Evolutionary conservation across 2,888 invertebrate species (phyloP), one percentile per base, ranked within the genome.

Genomic region (Tenthredo livida): DNA sequence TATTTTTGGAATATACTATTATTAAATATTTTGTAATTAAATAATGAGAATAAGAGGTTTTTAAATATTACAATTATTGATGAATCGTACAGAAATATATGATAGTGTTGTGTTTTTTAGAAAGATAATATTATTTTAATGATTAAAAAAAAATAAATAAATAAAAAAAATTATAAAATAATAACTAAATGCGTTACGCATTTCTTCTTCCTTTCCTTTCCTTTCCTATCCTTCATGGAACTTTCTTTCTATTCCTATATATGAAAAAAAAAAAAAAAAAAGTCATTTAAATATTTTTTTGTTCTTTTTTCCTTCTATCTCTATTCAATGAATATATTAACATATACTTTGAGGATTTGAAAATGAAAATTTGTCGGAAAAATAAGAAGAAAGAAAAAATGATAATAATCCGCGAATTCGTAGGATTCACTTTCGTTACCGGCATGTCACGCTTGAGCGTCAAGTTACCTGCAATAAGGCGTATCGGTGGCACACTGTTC

Each of bases 91-190:
- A 91, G 90, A 91, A 90, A 87, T 70, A 70, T 70, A 70, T 91
- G 88, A 91, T 91, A 91, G 92, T 88, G 90, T 91, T 92, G 90
- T 92, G 92, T 92, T 92, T 92, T 92, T 61, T 25, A 91, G 90
- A 91, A 89, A 91, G 87, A 91, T 91, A 25, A 91, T 92, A 91
- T 92, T 92, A 91, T 92, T 78, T 78, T 78, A 78, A 78, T 78
- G 58, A 78, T 78, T 37, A 37, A 37, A 37, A 37, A 37, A 37
- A 37, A 37, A 37, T 37, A 33, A 33, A 33, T 4, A 33, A 33
- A 33, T 4, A 33, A 4, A 37, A 58, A 47, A 75, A 47, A 91
- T 91, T 91, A 91, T 91, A 89, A 70, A 37, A 90, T 90, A 91
- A 91, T 92, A 89, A 29, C 29, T 29, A 92, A 33, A 91, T 91